phyloP scores from a whole-genome alignment of 2,113 vertebrate genomes.

The Dicerorhinus sumatrensis region DNA sequence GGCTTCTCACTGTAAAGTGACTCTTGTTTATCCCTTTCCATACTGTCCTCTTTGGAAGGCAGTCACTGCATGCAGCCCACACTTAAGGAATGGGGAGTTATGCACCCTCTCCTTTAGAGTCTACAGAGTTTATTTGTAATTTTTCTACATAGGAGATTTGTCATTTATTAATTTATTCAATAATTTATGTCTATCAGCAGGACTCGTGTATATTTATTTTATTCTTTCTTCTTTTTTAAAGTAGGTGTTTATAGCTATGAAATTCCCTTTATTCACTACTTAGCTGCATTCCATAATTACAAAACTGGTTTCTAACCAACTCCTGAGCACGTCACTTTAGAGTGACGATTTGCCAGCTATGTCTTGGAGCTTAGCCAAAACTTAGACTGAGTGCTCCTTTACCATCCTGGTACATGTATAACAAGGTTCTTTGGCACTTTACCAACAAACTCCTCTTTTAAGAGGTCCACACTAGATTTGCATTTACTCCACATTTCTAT shows the following conservation, averaged over 20 bases:
- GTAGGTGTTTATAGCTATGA: not conserved
- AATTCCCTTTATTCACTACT: not conserved
- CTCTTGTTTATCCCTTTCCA: not conserved
- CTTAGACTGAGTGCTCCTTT: not conserved
- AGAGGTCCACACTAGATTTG: not conserved
- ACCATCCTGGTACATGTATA: not conserved
- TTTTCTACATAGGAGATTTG: not conserved
- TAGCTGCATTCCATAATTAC: not conserved
- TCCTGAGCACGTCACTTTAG: not conserved
- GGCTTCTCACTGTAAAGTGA: not conserved
- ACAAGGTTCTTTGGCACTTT: not conserved
- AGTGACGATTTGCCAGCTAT: not conserved
- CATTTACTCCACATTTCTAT: not conserved
- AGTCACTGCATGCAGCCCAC: not conserved
- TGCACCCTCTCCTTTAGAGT: not conserved
- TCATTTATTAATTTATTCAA: conserved; percentile 1
- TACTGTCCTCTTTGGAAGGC: not conserved
- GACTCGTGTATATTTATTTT: not conserved
- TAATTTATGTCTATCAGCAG: not conserved
- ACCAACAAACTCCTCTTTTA: not conserved
- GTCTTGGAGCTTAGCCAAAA: not conserved
- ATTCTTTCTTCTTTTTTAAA: not conserved
- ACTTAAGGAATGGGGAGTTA: not conserved
- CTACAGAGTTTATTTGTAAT: not conserved
- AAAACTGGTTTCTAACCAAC: conserved; percentile 7